Conservation (phyloP, 2,797 vertebrate species). For the Psittacula echo region DNA sequence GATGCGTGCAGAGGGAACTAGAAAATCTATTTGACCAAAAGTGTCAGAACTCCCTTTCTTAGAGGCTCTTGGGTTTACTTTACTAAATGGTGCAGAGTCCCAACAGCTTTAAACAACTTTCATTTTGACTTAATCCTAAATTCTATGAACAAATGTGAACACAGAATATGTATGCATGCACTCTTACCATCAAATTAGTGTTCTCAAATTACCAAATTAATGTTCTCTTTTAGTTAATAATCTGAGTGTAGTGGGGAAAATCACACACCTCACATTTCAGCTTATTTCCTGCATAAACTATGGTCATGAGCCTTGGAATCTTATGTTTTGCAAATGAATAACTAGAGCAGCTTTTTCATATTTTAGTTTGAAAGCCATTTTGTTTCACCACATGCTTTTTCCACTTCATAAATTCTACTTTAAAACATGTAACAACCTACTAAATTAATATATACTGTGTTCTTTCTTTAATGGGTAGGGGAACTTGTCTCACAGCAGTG, state of each 20-base stretch:
- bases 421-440: slow-evolving; percentile 75
- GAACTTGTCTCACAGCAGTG: slow-evolving; percentile 72
- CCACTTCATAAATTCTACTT: slow-evolving; percentile 72
- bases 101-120: background rate
- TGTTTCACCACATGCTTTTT: slow-evolving; percentile 67
- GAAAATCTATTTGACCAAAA: background rate
- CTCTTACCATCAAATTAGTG: background rate
- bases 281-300: background rate
- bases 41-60: background rate
- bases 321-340: slow-evolving; percentile 9
- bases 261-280: background rate
- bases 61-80: background rate
- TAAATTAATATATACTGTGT: slow-evolving; percentile 77
- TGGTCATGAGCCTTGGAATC: background rate
- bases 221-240: slow-evolving; percentile 31
- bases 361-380: slow-evolving; percentile 71
- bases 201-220: slow-evolving; percentile 23
- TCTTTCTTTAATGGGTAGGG: slow-evolving; percentile 76
- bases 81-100: background rate
- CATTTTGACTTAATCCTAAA: background rate
- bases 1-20: background rate
- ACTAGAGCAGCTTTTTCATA: slow-evolving; percentile 20
- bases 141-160: background rate
- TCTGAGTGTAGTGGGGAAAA: background rate
- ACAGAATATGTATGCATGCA: background rate